Evolutionary conservation across 2,888 invertebrate genomes (phyloP), one percentile per base, ranked within the genome.

Genomic region (Laspeyria flexula): DNA sequence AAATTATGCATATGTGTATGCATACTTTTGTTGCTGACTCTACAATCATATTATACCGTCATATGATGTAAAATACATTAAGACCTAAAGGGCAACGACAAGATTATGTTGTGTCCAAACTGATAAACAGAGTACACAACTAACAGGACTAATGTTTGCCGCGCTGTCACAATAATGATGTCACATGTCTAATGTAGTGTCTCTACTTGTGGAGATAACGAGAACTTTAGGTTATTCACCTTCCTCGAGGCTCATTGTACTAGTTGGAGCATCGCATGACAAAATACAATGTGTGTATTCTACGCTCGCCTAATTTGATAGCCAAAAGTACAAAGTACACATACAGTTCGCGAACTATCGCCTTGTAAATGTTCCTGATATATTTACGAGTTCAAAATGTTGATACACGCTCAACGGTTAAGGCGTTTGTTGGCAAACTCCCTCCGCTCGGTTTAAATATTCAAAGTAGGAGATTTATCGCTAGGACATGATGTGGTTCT

Each of bases 181-280:
- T 88, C 88, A 88, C 80, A 81, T 71, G 77, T 85, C 83, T 83
- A 84, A 88, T 88, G 82, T 81, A 83, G 78, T 82, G 71, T 81
- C 79, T 83, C 81, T 83, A 77, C 82, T 82, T 73, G 77, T 73
- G 65, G 72, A 85, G 90, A 90, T 90, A 90, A 87, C 79, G 75
- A 77, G 69, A 60, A 64, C 69, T 49, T 60, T 52, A 71, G 88
- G 86, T 87, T 80, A 76, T 88, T 89, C 83, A 88, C 85, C 88
- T 77, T 68, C 57, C 59, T 68, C 70, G 71, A 70, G 66, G 53
- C 80, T 69, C 78, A 66, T 73, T 80, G 76, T 81, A 75, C 75
- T 75, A 71, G 73, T 71, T 69, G 66, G 71, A 75, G 73, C 77
- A 81, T 85, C 75, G 85, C 83, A 81, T 85, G 82, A 82, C 81